These are phyloP conservation scores for Pammene fasciana DNA, from an alignment of 2,888 invertebrate species.

Conservation along the genomic window DNA sequence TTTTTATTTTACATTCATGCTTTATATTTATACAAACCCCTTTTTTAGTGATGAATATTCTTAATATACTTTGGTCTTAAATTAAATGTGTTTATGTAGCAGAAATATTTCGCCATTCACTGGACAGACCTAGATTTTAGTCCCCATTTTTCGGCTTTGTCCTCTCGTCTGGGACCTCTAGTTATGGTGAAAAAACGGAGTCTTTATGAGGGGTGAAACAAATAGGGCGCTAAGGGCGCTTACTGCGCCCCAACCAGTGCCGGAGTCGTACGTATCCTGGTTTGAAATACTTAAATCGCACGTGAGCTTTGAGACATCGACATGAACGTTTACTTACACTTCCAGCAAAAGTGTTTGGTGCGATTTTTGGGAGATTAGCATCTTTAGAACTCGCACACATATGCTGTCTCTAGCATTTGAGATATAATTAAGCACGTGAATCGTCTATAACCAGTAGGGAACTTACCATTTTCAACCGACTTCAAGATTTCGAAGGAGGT, in stretches of 20 bases:
- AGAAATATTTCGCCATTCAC: neutral
- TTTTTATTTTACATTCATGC: constrained; percentile 7
- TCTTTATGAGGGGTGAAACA: constrained; percentile 8
- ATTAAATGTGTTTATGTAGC: constrained; percentile 9
- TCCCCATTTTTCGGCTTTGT: neutral
- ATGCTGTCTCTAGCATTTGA: too few relatives aligned
- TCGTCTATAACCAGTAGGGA: too few relatives aligned
- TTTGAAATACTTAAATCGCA: neutral
- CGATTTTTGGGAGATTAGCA: too few relatives aligned
- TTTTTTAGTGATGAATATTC: constrained; percentile 6
- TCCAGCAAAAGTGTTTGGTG: too few relatives aligned
- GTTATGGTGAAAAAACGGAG: constrained; percentile 19
- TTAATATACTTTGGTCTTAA: neutral
- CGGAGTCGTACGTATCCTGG: constrained; percentile 1
- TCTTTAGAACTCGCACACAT: too few relatives aligned
- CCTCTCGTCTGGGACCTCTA: neutral
- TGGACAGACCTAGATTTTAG: neutral
- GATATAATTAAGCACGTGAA: too few relatives aligned
- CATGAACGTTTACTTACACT: too few relatives aligned
- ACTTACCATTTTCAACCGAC: too few relatives aligned
- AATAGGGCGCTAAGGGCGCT: constrained; percentile 8
- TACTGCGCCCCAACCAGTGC: constrained; percentile 1
- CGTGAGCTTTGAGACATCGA: too few relatives aligned
- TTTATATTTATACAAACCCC: neutral
- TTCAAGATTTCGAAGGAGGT: too few relatives aligned